These are phyloP conservation scores for Virgularia gustaviana DNA, from an alignment of 92 coral and sea anemone species.

Conservation along the genomic window DNA sequence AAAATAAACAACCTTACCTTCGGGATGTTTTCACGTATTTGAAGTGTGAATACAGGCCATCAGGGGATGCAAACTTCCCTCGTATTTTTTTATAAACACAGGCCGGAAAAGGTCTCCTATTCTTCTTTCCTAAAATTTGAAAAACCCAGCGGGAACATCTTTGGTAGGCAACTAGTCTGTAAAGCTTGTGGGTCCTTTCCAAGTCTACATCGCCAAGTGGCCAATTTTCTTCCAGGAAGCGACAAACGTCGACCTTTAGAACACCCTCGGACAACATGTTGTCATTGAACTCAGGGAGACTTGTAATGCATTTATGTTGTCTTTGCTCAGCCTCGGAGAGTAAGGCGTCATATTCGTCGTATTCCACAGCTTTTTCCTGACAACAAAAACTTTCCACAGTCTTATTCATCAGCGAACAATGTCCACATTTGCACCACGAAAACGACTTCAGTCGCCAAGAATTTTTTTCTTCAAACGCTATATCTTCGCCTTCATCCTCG, in stretches of 20 bases:
- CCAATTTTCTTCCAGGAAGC: no score
- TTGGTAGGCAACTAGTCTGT: conserved; percentile 13
- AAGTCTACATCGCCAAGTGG: no score
- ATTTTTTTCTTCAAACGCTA: conserved; percentile 10
- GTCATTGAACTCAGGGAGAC: no score
- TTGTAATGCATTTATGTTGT: neutral
- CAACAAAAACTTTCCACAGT: no score
- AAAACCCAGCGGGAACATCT: conserved; percentile 40
- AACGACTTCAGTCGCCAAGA: conserved; percentile 21
- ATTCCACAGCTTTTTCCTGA: no score
- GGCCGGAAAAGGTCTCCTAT: conserved; percentile 23
- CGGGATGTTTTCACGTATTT: neutral
- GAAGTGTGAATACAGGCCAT: conserved; percentile 10
- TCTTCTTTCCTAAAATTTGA: conserved; percentile 31
- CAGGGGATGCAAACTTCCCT: conserved; percentile 35
- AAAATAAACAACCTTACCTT: neutral
- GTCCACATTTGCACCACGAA: conserved; percentile 19
- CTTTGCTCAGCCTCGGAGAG: neutral
- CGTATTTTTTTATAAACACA: conserved; percentile 35
- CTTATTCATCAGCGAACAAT: conserved; percentile 7
- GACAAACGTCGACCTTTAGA: no score
- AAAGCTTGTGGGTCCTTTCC: conserved; percentile 18
- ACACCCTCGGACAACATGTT: no score
- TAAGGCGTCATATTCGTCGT: no score
- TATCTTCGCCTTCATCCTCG: no score